Evolutionary conservation across 2,113 vertebrate species (phyloP).

Genomic region (Alexandromys fortis): DNA sequence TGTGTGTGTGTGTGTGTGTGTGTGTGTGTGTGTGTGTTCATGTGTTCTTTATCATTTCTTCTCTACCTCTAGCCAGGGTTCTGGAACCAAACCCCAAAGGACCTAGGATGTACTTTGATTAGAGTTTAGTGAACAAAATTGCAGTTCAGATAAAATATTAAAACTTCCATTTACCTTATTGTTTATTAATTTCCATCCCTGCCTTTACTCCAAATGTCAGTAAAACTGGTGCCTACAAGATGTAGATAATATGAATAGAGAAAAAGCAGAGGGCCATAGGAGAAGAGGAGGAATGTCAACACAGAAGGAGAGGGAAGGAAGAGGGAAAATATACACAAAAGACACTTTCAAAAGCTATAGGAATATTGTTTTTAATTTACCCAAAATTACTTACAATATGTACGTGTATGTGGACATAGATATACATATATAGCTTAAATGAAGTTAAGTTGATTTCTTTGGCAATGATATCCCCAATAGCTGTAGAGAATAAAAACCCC

Average conservation of each 20-base stretch:
- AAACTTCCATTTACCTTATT: not conserved
- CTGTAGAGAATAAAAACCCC: not conserved
- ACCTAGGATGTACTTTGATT: not conserved
- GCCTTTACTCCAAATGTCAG: not conserved
- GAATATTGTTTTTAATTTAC: not conserved
- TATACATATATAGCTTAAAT: not conserved
- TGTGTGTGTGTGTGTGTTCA: not conserved
- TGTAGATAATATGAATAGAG: not conserved
- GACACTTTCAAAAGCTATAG: not conserved
- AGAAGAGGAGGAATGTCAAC: not conserved
- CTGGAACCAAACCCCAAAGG: not conserved
- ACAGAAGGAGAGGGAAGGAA: not conserved
- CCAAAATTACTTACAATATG: not conserved
- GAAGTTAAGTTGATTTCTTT: no score
- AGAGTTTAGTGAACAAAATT: not conserved
- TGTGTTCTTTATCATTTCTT: not conserved
- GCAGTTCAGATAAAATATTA: not conserved
- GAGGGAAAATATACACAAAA: not conserved
- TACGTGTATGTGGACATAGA: fast-evolving
- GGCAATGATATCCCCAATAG: no score
- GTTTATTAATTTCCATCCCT: not conserved
- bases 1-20: no score
- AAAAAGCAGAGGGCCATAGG: not conserved
- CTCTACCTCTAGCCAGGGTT: not conserved
- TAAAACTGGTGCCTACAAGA: not conserved